Conservation (phyloP, 2,113 vertebrate genomes). For the Corynorhinus townsendii region DNA sequence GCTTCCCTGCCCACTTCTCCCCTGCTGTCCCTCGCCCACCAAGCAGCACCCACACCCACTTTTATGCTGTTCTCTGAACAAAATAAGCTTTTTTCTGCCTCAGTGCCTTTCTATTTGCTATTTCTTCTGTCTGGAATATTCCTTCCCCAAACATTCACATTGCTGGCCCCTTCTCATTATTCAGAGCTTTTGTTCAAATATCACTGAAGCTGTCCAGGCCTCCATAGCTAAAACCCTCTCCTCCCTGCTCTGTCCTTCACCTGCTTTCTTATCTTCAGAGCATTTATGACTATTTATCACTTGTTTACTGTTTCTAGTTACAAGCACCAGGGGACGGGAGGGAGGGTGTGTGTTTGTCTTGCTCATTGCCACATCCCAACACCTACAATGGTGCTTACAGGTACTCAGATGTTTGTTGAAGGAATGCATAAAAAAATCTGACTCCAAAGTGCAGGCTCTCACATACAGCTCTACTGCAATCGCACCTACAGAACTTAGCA, state of each 20-base stretch:
- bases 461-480: accelerated
- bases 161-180: neutral
- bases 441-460: neutral
- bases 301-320: neutral
- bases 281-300: neutral
- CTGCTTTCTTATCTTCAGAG: neutral
- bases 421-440: neutral
- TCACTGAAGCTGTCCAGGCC: neutral
- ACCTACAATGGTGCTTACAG: neutral
- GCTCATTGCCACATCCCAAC: neutral
- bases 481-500: neutral
- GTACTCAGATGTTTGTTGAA: neutral
- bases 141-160: neutral
- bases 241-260: neutral
- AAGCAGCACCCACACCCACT: neutral
- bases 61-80: neutral
- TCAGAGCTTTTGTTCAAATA: neutral
- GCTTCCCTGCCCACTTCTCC: no score
- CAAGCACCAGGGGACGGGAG: neutral
- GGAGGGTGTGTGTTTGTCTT: neutral
- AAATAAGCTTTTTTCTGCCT: neutral
- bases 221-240: neutral
- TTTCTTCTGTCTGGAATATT: slow-evolving; percentile 9
- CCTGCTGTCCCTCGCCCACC: neutral
- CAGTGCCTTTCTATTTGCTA: neutral